Percentiles rank a stretch among this genome's conserved stretches.
These are phyloP conservation scores for Aplochiton taeniatus DNA, from an alignment of 2,797 vertebrate genomes.

Conservation along the genomic window DNA sequence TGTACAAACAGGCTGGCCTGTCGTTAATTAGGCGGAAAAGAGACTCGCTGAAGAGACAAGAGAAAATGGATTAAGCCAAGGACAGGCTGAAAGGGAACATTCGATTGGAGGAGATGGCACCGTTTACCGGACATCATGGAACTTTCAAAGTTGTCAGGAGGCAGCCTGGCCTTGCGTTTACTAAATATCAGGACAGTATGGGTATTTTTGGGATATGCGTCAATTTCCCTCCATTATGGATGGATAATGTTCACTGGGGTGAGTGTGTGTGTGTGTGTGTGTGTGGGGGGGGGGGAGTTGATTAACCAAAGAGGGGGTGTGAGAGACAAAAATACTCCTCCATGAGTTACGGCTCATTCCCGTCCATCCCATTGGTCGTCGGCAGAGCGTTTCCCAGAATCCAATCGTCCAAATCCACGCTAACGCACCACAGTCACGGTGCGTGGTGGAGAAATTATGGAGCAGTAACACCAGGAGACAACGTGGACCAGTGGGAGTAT, in stretches of 20 bases:
- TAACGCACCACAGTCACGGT: conserved; percentile 32
- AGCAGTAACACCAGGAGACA: conserved; percentile 41
- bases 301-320: too few relatives aligned
- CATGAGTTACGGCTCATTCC: too few relatives aligned
- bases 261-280: too few relatives aligned
- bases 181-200: too few relatives aligned
- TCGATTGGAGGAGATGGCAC: conserved; percentile 32
- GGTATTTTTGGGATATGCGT: too few relatives aligned
- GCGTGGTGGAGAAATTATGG: conserved; percentile 22
- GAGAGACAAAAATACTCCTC: too few relatives aligned
- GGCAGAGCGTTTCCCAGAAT: conserved; percentile 20
- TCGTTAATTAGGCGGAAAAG: conserved; percentile 72
- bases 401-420: conserved; percentile 29
- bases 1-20: conserved; percentile 68
- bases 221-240: too few relatives aligned
- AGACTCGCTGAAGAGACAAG: conserved; percentile 1
- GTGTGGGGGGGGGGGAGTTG: too few relatives aligned
- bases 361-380: conserved; percentile 1
- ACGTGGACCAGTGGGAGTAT: conserved; percentile 7
- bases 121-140: conserved; percentile 26
- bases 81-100: conserved; percentile 40
- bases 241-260: too few relatives aligned
- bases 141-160: conserved; percentile 21
- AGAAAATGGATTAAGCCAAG: conserved; percentile 60
- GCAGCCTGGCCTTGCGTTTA: too few relatives aligned